A percentile compares a stretch with the other conserved stretches of the same genome.
Conservation (phyloP, 2,797 vertebrate species). For the Linurgus olivaceus region DNA sequence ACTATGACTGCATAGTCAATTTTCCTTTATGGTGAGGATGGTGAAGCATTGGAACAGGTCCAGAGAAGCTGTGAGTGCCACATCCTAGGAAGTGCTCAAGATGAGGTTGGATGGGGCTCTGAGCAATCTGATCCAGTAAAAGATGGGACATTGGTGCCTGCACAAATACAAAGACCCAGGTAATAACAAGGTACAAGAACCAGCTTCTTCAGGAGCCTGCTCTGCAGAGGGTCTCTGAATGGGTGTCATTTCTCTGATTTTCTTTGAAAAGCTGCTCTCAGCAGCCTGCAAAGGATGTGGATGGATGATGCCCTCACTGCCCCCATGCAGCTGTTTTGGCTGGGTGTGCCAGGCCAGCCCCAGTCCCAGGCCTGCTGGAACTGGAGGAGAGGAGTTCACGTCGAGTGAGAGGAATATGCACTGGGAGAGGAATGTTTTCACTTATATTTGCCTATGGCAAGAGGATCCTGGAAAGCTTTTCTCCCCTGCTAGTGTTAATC, state of each 20-base stretch:
- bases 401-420: background rate
- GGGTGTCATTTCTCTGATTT: background rate
- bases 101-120: background rate
- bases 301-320: background rate
- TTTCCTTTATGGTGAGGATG: background rate
- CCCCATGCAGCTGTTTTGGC: background rate
- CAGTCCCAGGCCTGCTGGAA: background rate
- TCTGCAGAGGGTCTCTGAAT: background rate
- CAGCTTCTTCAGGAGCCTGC: background rate
- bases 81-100: background rate
- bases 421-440: background rate
- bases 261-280: background rate
- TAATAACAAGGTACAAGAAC: background rate
- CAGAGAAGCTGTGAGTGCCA: background rate
- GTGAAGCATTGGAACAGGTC: background rate
- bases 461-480: background rate
- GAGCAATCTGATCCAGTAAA: background rate
- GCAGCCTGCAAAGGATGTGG: background rate
- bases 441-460: background rate
- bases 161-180: fast-evolving
- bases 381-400: background rate
- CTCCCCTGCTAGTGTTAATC: background rate
- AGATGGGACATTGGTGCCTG: background rate
- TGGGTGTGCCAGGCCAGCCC: background rate
- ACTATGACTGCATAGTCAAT: background rate